Conservation (phyloP, 2,888 invertebrate species). For the Andricus quercusramuli region DNA sequence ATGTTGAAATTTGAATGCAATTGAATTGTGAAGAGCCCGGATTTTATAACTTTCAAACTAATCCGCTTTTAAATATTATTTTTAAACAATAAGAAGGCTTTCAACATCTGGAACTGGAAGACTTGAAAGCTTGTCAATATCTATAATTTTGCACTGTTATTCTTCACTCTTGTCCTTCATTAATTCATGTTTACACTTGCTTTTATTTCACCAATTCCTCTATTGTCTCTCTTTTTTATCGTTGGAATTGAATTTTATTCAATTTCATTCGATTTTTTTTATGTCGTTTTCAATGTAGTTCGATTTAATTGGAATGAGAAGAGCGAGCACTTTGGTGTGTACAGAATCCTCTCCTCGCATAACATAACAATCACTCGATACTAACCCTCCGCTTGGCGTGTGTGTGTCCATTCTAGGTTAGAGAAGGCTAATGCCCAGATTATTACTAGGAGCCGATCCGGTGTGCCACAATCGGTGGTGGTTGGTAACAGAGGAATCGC, state of each 20-base stretch:
- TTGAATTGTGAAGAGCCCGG: no score
- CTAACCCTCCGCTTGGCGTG: slow-evolving; percentile 74
- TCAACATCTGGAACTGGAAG: no score
- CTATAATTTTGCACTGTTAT: no score
- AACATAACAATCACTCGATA: slow-evolving; percentile 71
- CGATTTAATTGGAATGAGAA: neutral
- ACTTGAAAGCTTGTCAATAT: no score
- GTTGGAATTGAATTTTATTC: neutral
- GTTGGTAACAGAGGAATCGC: slow-evolving; percentile 67
- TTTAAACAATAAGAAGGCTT: no score
- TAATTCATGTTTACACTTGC: neutral
- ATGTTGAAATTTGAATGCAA: no score
- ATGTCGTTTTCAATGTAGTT: neutral
- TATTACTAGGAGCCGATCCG: slow-evolving; percentile 90
- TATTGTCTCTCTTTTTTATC: neutral
- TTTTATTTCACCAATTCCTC: neutral
- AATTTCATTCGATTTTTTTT: neutral
- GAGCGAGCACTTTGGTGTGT: neutral
- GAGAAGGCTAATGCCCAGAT: slow-evolving; percentile 87
- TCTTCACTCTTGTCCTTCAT: neutral
- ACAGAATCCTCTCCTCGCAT: slow-evolving; percentile 64
- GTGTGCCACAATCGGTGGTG: slow-evolving; percentile 81
- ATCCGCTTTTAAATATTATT: no score
- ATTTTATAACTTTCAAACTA: no score
- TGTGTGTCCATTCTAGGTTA: slow-evolving; percentile 80